Evolutionary conservation across 2,888 invertebrate genomes (phyloP), one percentile per base, ranked within the genome.

Genomic region (Caradrina kadenii): DNA sequence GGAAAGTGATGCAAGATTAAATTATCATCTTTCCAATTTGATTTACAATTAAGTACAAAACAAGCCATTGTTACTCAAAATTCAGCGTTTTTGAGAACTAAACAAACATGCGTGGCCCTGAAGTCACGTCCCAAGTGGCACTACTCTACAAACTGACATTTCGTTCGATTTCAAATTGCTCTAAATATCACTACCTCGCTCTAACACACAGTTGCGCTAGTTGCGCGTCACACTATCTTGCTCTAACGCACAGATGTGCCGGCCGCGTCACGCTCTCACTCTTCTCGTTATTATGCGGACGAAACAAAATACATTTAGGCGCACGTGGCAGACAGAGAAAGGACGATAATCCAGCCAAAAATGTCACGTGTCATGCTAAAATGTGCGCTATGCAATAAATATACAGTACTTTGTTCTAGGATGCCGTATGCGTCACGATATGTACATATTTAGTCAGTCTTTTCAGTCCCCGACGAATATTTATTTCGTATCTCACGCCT

Each of bases 1-100:
- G 68, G 68, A 69, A 69, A n/a, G 8, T 11, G 42, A 58, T 69
- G 58, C 45, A 69, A 69, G 21, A 1, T 69, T 15, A 69, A 58
- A 39, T 53, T 10, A 31, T 50, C 42, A 7, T n/a, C 31, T 35
- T 4, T 69, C 22, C 45, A 31, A 50, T 69, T 35, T 0, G 68
- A 58, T n/a, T 15, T 22, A 31, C 69, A 69, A 13, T 58, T 15
- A 5, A 13, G 22, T 35, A 42, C 69, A 0, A 52, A 39, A 52
- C 68, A 69, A 31, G 69, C 4, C 69, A 69, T 69, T 31, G 10
- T 49, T 45, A 17, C 0, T 17, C 15, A 35, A 54, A 48, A 48
- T 2, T 67, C 39, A 0, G 53, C 21, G 17, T 17, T 10, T n/a
- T 17, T 19, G 5, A 6, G 15, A 65, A 42, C 13, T 19, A 39